Percentiles rank a stretch among this genome's conserved stretches.
phyloP scores from a whole-genome alignment of 2,797 vertebrate species.

The Sylvilagus floridanus region DNA sequence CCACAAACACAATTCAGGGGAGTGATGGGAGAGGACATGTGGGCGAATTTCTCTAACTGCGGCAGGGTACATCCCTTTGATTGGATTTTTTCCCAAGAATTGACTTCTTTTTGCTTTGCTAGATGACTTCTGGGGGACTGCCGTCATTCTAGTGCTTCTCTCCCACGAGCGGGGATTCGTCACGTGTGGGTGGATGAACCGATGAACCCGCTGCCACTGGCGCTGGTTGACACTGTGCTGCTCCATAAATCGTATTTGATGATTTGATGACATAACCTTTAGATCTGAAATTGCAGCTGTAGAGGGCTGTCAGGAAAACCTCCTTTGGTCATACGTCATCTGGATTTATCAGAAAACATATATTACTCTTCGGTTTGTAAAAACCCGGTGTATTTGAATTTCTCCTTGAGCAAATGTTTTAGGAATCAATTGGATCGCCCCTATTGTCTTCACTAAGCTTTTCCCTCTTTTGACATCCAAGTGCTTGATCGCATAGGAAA shows the following conservation, averaged over 20 bases:
- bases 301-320: slow-evolving; percentile 63
- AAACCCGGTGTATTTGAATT: slow-evolving; percentile 57
- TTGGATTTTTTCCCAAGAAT: slow-evolving; percentile 22
- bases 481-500: slow-evolving; percentile 38
- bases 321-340: slow-evolving; percentile 52
- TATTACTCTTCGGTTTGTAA: slow-evolving; percentile 31
- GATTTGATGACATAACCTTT: slow-evolving; percentile 81
- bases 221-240: not conserved
- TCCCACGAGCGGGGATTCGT: slow-evolving; percentile 34
- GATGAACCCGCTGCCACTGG: not conserved
- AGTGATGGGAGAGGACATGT: not conserved
- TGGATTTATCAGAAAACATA: slow-evolving; percentile 70
- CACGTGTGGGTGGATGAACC: not conserved
- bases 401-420: slow-evolving; percentile 59
- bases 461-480: slow-evolving; percentile 24
- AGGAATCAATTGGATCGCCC: slow-evolving; percentile 54
- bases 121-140: slow-evolving; percentile 4
- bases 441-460: slow-evolving; percentile 41
- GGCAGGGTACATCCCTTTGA: slow-evolving; percentile 34
- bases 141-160: slow-evolving; percentile 61
- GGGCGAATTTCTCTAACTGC: slow-evolving; percentile 36
- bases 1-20: not conserved
- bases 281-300: slow-evolving; percentile 70
- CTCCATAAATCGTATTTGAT: slow-evolving; percentile 76
- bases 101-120: slow-evolving; percentile 39